Evolutionary conservation across 2,113 vertebrate genomes (phyloP).

Genomic region (Lontra canadensis): DNA sequence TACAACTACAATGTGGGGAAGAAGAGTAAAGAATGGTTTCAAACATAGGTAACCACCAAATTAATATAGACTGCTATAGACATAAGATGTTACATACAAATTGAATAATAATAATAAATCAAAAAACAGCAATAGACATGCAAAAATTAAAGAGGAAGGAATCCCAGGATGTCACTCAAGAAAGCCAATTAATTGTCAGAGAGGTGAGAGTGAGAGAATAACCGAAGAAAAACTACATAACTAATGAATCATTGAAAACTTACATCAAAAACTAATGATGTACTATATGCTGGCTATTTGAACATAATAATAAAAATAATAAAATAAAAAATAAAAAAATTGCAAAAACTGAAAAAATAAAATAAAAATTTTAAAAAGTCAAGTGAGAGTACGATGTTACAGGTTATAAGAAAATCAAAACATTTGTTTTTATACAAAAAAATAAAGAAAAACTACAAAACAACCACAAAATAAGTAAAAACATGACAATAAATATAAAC

Average conservation of each 20-base stretch:
- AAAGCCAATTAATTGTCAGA: neutral
- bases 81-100: neutral
- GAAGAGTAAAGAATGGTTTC: neutral
- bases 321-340: too few relatives aligned
- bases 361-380: too few relatives aligned
- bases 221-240: neutral
- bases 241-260: too few relatives aligned
- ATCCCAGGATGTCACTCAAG: neutral
- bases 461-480: neutral
- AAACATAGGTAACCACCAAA: neutral
- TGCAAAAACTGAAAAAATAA: too few relatives aligned
- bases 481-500: neutral
- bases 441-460: neutral
- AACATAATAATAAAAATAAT: too few relatives aligned
- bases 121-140: neutral
- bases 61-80: neutral
- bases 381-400: too few relatives aligned
- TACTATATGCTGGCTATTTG: too few relatives aligned
- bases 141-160: neutral
- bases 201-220: neutral
- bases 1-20: neutral
- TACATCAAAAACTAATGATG: too few relatives aligned
- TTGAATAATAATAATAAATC: neutral
- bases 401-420: too few relatives aligned
- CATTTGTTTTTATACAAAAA: too few relatives aligned